Percentiles rank a stretch among this genome's conserved stretches.
These are phyloP conservation scores for Conchocele bisecta DNA, from an alignment of 2,888 invertebrate genomes.

Conservation along the genomic window DNA sequence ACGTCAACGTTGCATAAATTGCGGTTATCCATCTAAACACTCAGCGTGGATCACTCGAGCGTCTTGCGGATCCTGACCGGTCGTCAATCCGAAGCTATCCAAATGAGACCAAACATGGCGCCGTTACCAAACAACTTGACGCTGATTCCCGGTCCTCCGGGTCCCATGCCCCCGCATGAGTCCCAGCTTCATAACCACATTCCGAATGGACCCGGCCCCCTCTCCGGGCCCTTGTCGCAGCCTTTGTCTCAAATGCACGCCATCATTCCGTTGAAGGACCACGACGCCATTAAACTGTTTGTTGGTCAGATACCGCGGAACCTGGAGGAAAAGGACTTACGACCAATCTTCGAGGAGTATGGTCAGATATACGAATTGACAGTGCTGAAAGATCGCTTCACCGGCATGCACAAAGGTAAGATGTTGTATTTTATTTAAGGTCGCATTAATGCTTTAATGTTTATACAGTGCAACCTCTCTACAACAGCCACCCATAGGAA, in stretches of 20 bases:
- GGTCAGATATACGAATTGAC: conserved; percentile 97
- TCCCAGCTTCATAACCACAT: conserved; percentile 15
- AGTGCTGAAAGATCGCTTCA: conserved; percentile 96
- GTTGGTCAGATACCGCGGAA: conserved; percentile 96
- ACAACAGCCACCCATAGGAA: too few species aligned
- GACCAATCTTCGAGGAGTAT: conserved; percentile 96
- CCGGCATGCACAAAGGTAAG: conserved; percentile 97
- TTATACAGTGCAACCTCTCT: too few species aligned
- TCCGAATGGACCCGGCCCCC: conserved; percentile 14
- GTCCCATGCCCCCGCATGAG: conserved; percentile 18
- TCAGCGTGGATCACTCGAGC: too few species aligned
- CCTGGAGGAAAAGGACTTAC: conserved; percentile 92
- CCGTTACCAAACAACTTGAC: conserved; percentile 53
- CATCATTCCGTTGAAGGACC: conserved; percentile 83
- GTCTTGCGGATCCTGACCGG: too few species aligned
- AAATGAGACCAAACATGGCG: conserved; percentile 55
- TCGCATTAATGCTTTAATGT: too few species aligned
- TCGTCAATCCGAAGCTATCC: background rate
- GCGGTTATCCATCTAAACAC: too few species aligned
- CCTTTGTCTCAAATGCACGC: conserved; percentile 10
- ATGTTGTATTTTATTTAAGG: too few species aligned
- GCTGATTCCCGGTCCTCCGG: conserved; percentile 37
- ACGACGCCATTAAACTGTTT: conserved; percentile 90
- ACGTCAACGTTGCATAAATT: too few species aligned
- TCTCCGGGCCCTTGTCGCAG: conserved; percentile 18